phyloP scores from a whole-genome alignment of 2,113 vertebrate species.

The Apteryx mantelli region DNA sequence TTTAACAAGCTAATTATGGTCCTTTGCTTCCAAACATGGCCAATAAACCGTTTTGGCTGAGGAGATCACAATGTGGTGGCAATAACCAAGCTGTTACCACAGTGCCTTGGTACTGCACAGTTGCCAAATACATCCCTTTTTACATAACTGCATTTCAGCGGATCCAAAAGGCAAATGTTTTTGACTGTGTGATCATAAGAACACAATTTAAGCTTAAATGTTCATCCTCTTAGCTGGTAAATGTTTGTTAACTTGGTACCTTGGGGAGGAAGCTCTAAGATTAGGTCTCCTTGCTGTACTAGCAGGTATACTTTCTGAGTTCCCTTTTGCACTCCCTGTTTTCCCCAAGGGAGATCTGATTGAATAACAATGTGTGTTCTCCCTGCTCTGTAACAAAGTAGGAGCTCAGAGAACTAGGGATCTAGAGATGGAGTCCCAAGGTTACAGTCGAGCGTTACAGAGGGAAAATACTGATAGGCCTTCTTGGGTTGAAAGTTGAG shows the following conservation, averaged over 20 bases:
- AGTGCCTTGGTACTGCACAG: not conserved
- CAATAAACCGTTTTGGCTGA: conserved; percentile 5
- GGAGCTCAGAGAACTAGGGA: not conserved
- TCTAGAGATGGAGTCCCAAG: not conserved
- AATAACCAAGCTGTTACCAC: conserved; percentile 45
- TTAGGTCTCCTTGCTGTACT: not conserved
- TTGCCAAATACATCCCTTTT: not conserved
- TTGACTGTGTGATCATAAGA: not conserved
- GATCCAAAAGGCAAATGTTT: not conserved
- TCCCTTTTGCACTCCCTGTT: not conserved
- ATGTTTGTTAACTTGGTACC: not conserved
- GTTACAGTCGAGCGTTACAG: not conserved
- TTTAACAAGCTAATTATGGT: conserved; percentile 54
- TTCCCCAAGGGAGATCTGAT: not conserved
- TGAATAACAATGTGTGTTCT: not conserved
- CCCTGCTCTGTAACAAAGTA: not conserved
- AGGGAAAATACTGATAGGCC: not conserved
- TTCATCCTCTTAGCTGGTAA: not conserved
- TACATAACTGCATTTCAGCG: conserved; percentile 20
- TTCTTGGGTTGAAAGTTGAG: not conserved
- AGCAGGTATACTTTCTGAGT: not conserved
- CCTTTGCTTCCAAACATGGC: conserved; percentile 52
- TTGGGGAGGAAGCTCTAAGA: not conserved
- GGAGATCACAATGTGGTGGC: conserved; percentile 39
- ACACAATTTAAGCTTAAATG: not conserved